Base-by-base conservation (phyloP, 2,113 vertebrate genomes). In the Spea bombifrons region DNA sequence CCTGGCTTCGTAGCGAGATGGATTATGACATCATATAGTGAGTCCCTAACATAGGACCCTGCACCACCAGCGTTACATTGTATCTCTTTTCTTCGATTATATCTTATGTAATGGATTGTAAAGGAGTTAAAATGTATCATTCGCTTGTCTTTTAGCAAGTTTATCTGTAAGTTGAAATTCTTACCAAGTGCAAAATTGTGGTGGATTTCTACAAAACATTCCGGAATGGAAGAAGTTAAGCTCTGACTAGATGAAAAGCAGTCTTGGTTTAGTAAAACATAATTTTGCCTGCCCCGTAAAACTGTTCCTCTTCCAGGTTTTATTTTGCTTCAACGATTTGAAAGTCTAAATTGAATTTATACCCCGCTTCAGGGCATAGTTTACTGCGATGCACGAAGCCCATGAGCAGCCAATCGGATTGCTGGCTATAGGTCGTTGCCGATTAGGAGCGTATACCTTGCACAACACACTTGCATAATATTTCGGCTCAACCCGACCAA, bases 381-480 rank as follows among this genome's bases (percentile, higher is more conserved):
- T 49, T 45, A 30, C 17, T 30, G 61, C 8, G 30, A 5, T 13
- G 3, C 61, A 64, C 61, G 3, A 13, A 64, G 15, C 8, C 48
- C 57, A 13, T 5, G 8, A 3, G 17, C 50, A 17, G 10, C 57
- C 47, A 71, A 45, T 69, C 30, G 43, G n/a, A 59, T 44, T 59
- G 15, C 46, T 66, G 75, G 15, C 55, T 49, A 7, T 3, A 5
- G 66, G 8, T 70, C 47, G 0, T 53, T 57, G 64, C 74, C 64
- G 30, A 3, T 43, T 55, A 45, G 43, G 47, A n/a, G 15, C 4
- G 2, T 12, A 64, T 10, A 57, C 55, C 46, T 78, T 63, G 67
- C 57, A 70, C 47, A 47, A 71, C 12, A 6, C 50, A 8, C 17
- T 69, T 63, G 67, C 46, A 47, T 49, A 70, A 76, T 43, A 63